These are phyloP conservation scores for Leptodirus hochenwartii DNA, from an alignment of 2,888 invertebrate species.

Conservation along the genomic window DNA sequence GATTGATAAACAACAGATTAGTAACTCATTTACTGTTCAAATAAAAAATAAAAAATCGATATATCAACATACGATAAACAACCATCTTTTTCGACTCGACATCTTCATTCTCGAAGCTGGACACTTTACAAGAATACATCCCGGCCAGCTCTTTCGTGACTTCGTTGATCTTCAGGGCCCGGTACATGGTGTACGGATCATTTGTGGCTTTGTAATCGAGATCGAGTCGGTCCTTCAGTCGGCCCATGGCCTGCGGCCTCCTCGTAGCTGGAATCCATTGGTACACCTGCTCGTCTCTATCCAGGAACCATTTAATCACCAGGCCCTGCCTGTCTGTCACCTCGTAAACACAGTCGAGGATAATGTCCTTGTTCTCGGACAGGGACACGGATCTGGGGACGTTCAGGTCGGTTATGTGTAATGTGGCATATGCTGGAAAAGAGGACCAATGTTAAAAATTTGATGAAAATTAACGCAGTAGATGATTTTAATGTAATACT, in stretches of 20 bases:
- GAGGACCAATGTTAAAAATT: no score
- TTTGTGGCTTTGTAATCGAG: conserved; percentile 25
- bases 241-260: conserved; percentile 22
- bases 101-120: conserved; percentile 28
- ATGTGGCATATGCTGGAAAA: no score
- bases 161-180: conserved; percentile 33
- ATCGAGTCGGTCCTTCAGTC: conserved; percentile 26
- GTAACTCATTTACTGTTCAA: no score
- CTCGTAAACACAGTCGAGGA: conserved; percentile 32
- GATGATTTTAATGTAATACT: no score
- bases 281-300: conserved; percentile 27
- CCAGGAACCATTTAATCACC: conserved; percentile 31
- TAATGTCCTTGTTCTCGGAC: conserved; percentile 19
- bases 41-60: background rate
- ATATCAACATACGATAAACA: conserved; percentile 33
- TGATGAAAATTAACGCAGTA: no score
- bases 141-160: conserved; percentile 32
- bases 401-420: conserved; percentile 9
- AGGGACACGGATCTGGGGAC: conserved; percentile 8
- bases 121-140: conserved; percentile 35
- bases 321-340: conserved; percentile 24
- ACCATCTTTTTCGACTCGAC: conserved; percentile 28
- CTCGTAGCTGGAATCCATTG: conserved; percentile 27
- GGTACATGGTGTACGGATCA: conserved; percentile 26
- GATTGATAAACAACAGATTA: no score